Evolutionary conservation across 1,140 invertebrate species (phyloP).

Genomic region (Drosophila ficusphila): DNA sequence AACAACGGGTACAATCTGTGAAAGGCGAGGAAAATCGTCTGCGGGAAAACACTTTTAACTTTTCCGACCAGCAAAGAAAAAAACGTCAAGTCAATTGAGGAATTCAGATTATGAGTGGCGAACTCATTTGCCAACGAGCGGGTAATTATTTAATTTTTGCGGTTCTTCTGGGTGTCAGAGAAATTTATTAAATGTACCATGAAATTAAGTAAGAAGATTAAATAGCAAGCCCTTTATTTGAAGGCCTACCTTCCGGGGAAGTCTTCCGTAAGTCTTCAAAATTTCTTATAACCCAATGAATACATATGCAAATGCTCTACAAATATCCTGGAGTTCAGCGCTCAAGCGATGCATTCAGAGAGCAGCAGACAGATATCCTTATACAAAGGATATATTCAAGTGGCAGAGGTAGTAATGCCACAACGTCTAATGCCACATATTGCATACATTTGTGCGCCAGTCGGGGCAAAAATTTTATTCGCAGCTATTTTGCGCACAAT

Average conservation of each 20-base stretch:
- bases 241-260: too few relatives aligned
- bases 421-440: conserved; percentile 34
- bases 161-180: too few relatives aligned
- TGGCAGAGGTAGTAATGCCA: neutral
- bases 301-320: neutral
- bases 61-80: conserved; percentile 20
- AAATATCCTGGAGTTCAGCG: conserved; percentile 1
- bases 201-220: too few relatives aligned
- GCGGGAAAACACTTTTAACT: conserved; percentile 69
- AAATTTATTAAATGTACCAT: too few relatives aligned
- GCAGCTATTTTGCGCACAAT: conserved; percentile 76
- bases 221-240: too few relatives aligned
- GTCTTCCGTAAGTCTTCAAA: too few relatives aligned
- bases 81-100: conserved; percentile 40
- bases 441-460: conserved; percentile 64
- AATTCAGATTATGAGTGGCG: conserved; percentile 36
- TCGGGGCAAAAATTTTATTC: conserved; percentile 60
- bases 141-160: conserved; percentile 29
- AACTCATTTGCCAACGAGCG: conserved; percentile 15
- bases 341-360: conserved; percentile 7
- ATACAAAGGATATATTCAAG: conserved; percentile 13
- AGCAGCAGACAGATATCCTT: conserved; percentile 11
- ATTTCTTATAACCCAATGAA: neutral
- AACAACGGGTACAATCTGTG: conserved; percentile 45
- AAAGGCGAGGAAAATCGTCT: conserved; percentile 38